These are phyloP conservation scores for Drosophila picticornis DNA, from an alignment of 2,888 invertebrate species.

Conservation along the genomic window DNA sequence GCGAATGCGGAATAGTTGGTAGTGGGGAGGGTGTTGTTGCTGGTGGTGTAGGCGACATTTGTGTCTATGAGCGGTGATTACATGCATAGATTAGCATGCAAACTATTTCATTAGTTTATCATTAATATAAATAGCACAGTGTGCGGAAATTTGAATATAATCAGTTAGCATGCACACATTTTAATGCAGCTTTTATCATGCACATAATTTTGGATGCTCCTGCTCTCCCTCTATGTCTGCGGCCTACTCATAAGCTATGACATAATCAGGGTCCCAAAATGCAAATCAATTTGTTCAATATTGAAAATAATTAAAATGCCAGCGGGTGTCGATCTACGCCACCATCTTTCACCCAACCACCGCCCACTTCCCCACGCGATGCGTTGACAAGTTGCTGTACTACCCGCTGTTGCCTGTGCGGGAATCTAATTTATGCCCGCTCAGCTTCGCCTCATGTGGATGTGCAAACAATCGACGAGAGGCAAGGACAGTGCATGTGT, in stretches of 20 bases:
- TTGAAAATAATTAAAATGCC: constrained; percentile 82
- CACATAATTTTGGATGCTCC: constrained; percentile 56
- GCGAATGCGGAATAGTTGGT: background rate
- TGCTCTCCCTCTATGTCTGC: background rate
- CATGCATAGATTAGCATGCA: constrained; percentile 68
- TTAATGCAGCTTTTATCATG: constrained; percentile 74
- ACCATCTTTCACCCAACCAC: background rate
- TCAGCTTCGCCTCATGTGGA: constrained; percentile 41
- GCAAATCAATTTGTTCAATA: constrained; percentile 82
- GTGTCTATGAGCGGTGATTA: constrained; percentile 45
- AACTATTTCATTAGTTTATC: constrained; percentile 73
- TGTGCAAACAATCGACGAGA: constrained; percentile 62
- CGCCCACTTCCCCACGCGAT: constrained; percentile 16
- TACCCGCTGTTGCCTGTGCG: constrained; percentile 35
- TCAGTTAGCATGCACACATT: constrained; percentile 60
- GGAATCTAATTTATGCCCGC: constrained; percentile 69
- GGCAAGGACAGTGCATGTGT: constrained; percentile 13
- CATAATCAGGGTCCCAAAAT: constrained; percentile 78
- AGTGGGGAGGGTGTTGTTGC: background rate
- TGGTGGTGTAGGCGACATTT: constrained; percentile 1
- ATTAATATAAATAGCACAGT: constrained; percentile 74
- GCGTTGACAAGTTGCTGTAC: constrained; percentile 60
- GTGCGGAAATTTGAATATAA: constrained; percentile 74
- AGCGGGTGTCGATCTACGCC: constrained; percentile 46
- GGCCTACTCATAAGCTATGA: constrained; percentile 49